A percentile compares a stretch with the other conserved stretches of the same genome.
Evolutionary conservation across 2,113 vertebrate species (phyloP).

Genomic region (Mugil cephalus): DNA sequence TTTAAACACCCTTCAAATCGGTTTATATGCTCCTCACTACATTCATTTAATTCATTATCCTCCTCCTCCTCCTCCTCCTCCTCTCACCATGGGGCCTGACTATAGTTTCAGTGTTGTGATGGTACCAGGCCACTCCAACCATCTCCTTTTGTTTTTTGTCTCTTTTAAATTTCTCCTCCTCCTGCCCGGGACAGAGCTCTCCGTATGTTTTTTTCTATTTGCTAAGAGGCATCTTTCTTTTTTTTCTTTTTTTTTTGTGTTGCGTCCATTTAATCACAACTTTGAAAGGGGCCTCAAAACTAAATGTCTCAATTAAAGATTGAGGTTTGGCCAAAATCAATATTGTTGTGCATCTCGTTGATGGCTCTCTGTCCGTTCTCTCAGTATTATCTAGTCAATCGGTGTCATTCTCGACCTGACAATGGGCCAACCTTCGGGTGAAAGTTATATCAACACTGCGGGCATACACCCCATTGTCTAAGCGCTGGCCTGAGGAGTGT

Average conservation of each 20-base stretch:
- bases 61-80: conserved; percentile 7
- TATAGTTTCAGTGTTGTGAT: conserved; percentile 64
- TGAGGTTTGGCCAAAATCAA: too few relatives aligned
- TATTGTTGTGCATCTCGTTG: too few relatives aligned
- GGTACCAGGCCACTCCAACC: conserved; percentile 72
- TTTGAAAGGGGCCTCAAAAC: too few relatives aligned
- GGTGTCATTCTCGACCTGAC: not conserved
- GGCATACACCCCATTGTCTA: conserved; percentile 35
- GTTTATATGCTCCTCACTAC: conserved; percentile 1
- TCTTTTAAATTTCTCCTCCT: conserved; percentile 25
- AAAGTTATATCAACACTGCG: conserved; percentile 18
- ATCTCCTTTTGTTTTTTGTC: conserved; percentile 70
- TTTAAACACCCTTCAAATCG: too few relatives aligned
- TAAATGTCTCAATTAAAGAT: too few relatives aligned
- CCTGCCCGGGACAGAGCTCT: conserved; percentile 17
- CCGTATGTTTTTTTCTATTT: conserved; percentile 29
- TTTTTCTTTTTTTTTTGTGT: too few relatives aligned
- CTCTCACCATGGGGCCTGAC: conserved; percentile 14
- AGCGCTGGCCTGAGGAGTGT: conserved; percentile 20
- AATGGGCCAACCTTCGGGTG: not conserved
- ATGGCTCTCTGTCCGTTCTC: not conserved
- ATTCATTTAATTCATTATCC: conserved; percentile 11
- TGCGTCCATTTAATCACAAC: too few relatives aligned
- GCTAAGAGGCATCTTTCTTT: too few relatives aligned
- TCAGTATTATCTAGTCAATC: not conserved